phyloP scores from a whole-genome alignment of 2,888 invertebrate genomes.

The Drosophila anomelani region DNA sequence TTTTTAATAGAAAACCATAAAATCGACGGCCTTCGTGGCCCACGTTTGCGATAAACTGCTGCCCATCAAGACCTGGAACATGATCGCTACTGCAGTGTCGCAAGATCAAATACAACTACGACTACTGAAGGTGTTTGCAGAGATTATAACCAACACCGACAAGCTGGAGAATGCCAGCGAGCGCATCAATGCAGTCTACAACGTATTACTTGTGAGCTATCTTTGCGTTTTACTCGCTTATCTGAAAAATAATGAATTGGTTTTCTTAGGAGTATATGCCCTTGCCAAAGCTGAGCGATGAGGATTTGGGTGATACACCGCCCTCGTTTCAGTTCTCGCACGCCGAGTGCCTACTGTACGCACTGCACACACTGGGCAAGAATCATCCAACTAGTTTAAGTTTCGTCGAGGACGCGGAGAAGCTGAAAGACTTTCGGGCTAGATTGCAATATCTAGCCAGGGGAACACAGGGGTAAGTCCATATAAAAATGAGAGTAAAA shows the following conservation, averaged over 20 bases:
- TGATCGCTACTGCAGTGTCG: constrained; percentile 87
- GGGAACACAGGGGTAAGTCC: constrained; percentile 92
- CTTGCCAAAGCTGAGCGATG: constrained; percentile 90
- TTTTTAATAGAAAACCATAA: constrained; percentile 90
- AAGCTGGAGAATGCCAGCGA: constrained; percentile 90
- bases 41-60: constrained; percentile 94
- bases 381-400: constrained; percentile 91
- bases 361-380: constrained; percentile 90
- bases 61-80: constrained; percentile 88
- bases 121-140: constrained; percentile 94
- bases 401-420: constrained; percentile 89
- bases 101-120: constrained; percentile 90
- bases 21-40: constrained; percentile 92
- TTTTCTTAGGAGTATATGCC: constrained; percentile 92
- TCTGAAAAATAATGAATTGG: background rate
- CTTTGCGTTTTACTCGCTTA: too few relatives aligned
- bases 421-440: constrained; percentile 93
- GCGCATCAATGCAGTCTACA: constrained; percentile 91
- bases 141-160: constrained; percentile 92
- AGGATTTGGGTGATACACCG: constrained; percentile 86
- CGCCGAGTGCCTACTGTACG: constrained; percentile 95
- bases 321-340: constrained; percentile 97
- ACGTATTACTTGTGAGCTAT: constrained; percentile 90
- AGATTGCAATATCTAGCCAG: constrained; percentile 96
- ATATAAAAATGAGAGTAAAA: constrained; percentile 84